These are phyloP conservation scores for Apis dorsata DNA, from an alignment of 1,140 invertebrate species.

Conservation along the genomic window DNA sequence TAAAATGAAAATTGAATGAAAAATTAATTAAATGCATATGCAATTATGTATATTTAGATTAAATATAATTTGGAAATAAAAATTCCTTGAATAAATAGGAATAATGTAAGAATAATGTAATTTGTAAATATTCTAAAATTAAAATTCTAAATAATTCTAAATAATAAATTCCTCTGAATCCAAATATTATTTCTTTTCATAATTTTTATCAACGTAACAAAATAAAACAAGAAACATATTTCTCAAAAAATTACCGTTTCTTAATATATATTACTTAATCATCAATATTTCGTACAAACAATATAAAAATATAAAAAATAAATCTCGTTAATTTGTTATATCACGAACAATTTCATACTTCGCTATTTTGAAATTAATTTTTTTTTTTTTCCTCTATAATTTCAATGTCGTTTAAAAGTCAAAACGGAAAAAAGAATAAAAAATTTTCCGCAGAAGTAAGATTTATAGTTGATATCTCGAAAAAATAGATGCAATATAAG, in stretches of 20 bases:
- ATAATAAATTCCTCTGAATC: no score
- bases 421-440: neutral
- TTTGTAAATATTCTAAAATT: no score
- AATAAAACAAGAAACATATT: neutral
- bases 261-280: no score
- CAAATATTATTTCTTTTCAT: no score
- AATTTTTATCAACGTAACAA: neutral
- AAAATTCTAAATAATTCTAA: no score
- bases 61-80: neutral
- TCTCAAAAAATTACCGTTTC: neutral
- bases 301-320: no score
- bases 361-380: neutral
- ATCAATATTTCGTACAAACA: neutral
- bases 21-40: neutral
- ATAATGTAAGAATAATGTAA: neutral
- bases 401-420: neutral
- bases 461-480: no score
- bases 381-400: neutral
- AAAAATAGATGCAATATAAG: no score
- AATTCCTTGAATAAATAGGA: neutral
- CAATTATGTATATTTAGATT: no score
- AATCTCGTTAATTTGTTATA: neutral
- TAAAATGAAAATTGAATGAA: conserved; percentile 1
- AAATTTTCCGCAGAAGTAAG: neutral
- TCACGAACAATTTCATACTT: neutral